Percentiles rank a stretch among this genome's conserved stretches.
Evolutionary conservation across 2,113 vertebrate genomes (phyloP).

Genomic region (Lasiurus cinereus): DNA sequence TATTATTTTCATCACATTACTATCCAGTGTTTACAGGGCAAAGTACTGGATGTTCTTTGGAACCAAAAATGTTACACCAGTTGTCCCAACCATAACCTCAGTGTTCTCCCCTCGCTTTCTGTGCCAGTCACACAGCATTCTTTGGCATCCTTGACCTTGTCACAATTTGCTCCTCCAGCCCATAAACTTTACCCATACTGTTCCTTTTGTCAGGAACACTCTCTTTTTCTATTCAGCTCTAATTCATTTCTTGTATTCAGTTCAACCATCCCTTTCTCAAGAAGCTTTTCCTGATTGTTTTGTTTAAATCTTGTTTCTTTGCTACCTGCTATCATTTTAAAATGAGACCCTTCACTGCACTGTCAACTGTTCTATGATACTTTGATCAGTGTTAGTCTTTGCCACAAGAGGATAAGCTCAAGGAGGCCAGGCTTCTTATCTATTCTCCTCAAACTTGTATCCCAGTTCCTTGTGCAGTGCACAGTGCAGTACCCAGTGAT

Average conservation of each 20-base stretch:
- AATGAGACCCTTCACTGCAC: not conserved
- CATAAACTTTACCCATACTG: accelerated
- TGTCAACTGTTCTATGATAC: not conserved
- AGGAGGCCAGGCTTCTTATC: not conserved
- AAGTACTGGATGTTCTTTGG: not conserved
- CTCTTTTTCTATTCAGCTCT: not conserved
- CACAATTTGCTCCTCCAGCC: not conserved
- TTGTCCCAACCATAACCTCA: not conserved
- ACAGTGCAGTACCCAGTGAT: not conserved
- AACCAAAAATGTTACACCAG: not conserved
- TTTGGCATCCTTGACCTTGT: not conserved
- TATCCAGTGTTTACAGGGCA: not conserved
- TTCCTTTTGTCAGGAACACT: not conserved
- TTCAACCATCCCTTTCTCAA: not conserved
- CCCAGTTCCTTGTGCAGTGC: not conserved
- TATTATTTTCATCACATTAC: not conserved
- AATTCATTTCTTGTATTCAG: not conserved
- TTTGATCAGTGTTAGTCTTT: not conserved
- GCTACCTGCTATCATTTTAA: not conserved
- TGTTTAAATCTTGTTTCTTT: constrained; percentile 10
- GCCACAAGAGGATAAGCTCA: not conserved
- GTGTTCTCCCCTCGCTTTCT: not conserved
- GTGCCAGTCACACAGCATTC: not conserved
- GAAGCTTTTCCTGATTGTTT: not conserved
- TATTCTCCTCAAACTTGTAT: not conserved